These are phyloP conservation scores for Ashinkailepas kermadecensis DNA, from an alignment of 2,888 invertebrate genomes.

Conservation along the genomic window DNA sequence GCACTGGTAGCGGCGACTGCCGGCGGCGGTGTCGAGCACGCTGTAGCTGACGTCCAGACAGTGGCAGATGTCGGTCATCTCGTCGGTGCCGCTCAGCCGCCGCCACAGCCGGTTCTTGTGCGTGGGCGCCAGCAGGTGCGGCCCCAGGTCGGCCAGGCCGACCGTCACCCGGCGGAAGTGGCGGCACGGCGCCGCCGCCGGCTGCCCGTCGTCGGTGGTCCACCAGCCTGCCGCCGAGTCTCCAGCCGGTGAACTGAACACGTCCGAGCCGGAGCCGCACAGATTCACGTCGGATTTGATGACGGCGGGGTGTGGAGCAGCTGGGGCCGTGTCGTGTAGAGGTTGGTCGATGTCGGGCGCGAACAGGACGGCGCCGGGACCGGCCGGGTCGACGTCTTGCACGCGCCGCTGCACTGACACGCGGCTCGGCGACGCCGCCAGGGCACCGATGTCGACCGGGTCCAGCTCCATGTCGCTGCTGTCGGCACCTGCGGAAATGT, in stretches of 20 bases:
- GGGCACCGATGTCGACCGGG: neutral
- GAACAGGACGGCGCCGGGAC: too few relatives aligned
- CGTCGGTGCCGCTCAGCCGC: slow-evolving; percentile 1
- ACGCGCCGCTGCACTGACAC: too few relatives aligned
- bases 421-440: neutral
- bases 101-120: slow-evolving; percentile 11
- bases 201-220: too few relatives aligned
- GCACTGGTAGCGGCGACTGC: neutral
- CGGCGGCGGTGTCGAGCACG: neutral
- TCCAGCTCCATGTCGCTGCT: neutral
- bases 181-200: neutral
- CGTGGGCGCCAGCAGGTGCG: slow-evolving; percentile 11
- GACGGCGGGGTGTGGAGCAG: too few relatives aligned
- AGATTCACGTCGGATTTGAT: too few relatives aligned
- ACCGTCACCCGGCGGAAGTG: slow-evolving; percentile 1
- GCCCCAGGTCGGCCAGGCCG: slow-evolving; percentile 19
- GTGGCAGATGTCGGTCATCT: neutral
- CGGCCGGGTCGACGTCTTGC: too few relatives aligned
- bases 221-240: too few relatives aligned
- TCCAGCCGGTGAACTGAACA: too few relatives aligned
- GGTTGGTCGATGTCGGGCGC: too few relatives aligned
- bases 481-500: neutral
- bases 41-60: slow-evolving; percentile 4
- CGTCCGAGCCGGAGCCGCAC: too few relatives aligned
- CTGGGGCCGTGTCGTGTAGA: too few relatives aligned